Conservation (phyloP, 2,113 vertebrate species). For the Mesoclemmys tuberculata region DNA sequence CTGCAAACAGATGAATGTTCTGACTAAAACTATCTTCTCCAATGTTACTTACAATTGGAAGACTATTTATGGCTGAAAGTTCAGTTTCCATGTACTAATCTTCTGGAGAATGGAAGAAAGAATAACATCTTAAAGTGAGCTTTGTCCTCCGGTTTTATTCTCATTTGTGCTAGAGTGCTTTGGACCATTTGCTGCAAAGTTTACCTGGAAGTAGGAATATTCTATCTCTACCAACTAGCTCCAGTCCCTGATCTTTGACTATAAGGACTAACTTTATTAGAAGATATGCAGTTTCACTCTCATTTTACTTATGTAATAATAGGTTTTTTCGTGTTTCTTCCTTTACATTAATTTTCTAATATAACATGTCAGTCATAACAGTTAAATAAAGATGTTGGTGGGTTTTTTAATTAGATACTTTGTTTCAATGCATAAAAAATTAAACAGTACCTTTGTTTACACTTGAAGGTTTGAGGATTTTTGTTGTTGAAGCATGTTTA, state of each 20-base stretch:
- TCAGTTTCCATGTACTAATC: not conserved
- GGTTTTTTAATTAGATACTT: not conserved
- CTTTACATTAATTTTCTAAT: constrained; percentile 42
- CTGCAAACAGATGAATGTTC: not conserved
- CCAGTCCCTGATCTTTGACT: not conserved
- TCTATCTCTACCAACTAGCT: not conserved
- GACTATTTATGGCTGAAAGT: not conserved
- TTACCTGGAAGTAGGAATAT: not conserved
- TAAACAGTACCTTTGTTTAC: constrained; percentile 36
- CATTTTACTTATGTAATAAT: not conserved
- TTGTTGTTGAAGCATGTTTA: constrained; percentile 6
- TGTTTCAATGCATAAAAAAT: not conserved
- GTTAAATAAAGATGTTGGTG: constrained; percentile 33
- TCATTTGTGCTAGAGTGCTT: not conserved
- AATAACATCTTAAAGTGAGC: not conserved
- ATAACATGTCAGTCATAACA: constrained; percentile 36
- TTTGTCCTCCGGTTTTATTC: not conserved
- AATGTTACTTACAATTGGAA: not conserved
- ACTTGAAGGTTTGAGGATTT: not conserved
- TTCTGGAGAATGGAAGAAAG: not conserved
- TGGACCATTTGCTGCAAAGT: not conserved
- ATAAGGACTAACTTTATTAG: not conserved
- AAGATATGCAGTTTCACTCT: not conserved
- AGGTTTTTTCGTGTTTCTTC: not conserved
- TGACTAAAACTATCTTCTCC: not conserved